Percentiles rank a stretch among this genome's conserved stretches.
Conservation (phyloP, 2,113 vertebrate species). For the Embiotoca jacksoni region DNA sequence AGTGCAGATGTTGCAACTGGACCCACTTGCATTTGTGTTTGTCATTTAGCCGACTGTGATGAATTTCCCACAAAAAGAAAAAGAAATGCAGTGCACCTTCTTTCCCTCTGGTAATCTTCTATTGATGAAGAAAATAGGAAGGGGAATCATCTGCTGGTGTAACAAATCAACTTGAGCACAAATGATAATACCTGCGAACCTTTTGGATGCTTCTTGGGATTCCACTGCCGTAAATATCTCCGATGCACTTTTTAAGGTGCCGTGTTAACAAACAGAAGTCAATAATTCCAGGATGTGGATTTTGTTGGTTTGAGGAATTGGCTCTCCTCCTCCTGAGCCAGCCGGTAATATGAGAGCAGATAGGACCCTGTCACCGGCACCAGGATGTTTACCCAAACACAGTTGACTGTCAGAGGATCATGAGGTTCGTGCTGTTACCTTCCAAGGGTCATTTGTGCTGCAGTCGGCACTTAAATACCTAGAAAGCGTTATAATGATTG, state of each 20-base stretch:
- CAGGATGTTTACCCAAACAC: conserved; percentile 72
- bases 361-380: conserved; percentile 78
- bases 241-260: not conserved
- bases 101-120: too few relatives aligned
- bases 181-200: too few relatives aligned
- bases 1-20: not conserved
- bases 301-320: not conserved
- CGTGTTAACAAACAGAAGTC: not conserved
- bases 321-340: not conserved
- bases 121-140: too few relatives aligned
- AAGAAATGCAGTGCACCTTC: too few relatives aligned
- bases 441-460: conserved; percentile 31
- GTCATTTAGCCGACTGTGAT: too few relatives aligned
- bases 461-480: conserved; percentile 16
- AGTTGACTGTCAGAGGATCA: conserved; percentile 29
- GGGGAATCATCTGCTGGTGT: too few relatives aligned
- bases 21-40: conserved; percentile 13
- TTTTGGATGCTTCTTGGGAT: too few relatives aligned
- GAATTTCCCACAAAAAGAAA: too few relatives aligned
- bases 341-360: conserved; percentile 72
- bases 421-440: conserved; percentile 33
- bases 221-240: not conserved
- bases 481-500: conserved; percentile 59
- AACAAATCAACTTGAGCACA: too few relatives aligned
- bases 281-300: not conserved